Percentiles rank a stretch among this genome's conserved stretches.
Conservation (phyloP, 2,113 vertebrate genomes). For the Trachemys scripta region DNA sequence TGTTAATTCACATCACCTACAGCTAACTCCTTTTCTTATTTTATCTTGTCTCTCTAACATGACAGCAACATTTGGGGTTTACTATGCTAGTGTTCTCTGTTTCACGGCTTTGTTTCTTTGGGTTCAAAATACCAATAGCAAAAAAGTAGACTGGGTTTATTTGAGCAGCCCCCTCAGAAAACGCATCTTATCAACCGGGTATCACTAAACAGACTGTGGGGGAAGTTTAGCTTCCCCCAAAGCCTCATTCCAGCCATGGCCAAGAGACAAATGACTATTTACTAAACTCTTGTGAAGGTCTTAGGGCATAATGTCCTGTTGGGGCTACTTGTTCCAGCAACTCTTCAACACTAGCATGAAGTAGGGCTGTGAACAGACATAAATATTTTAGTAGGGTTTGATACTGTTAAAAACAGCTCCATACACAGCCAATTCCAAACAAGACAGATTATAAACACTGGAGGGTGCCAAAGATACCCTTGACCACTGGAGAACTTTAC, state of each 20-base stretch:
- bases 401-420: neutral
- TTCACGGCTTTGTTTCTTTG: neutral
- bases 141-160: neutral
- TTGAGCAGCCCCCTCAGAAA: neutral
- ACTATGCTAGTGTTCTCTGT: neutral
- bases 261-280: neutral
- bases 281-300: neutral
- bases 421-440: neutral
- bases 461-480: neutral
- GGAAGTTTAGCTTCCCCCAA: neutral
- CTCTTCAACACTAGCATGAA: neutral
- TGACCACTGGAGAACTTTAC: neutral
- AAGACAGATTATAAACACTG: neutral
- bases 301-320: neutral
- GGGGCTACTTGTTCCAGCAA: neutral
- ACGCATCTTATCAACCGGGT: neutral
- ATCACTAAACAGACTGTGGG: neutral
- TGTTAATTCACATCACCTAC: neutral
- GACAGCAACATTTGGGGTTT: neutral
- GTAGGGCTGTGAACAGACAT: neutral
- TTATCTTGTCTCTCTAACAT: neutral
- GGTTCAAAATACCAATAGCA: neutral
- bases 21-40: neutral
- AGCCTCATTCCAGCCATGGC: neutral
- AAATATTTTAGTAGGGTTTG: neutral